A percentile compares a stretch with the other conserved stretches of the same genome.
Conservation (phyloP, 1,140 invertebrate genomes). For the Arctopsyche grandis region DNA sequence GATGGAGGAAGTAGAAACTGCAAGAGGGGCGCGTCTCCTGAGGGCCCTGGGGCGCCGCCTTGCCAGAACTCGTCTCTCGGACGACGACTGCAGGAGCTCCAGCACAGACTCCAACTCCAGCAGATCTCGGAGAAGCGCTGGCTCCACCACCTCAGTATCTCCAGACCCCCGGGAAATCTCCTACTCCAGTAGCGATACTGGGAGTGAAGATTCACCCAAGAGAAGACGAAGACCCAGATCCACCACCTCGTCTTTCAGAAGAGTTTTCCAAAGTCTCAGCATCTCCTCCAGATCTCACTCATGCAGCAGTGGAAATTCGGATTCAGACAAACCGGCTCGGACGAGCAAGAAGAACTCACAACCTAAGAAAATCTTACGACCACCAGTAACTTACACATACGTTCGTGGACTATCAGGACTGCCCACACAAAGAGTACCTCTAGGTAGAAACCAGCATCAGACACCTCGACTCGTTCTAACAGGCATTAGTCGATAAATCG, state of each 20-base stretch:
- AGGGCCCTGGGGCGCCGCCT: constrained; percentile 70
- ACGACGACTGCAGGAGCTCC: constrained; percentile 69
- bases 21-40: constrained; percentile 69
- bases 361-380: constrained; percentile 75
- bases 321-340: constrained; percentile 48
- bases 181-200: constrained; percentile 70
- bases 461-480: constrained; percentile 50
- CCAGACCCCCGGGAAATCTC: constrained; percentile 60
- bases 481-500: constrained; percentile 59
- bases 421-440: constrained; percentile 80
- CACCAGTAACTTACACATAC: constrained; percentile 81
- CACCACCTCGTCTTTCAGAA: constrained; percentile 73
- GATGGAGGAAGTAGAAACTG: constrained; percentile 62
- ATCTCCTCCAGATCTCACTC: constrained; percentile 72
- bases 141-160: constrained; percentile 59
- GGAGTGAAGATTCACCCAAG: constrained; percentile 66
- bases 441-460: constrained; percentile 57
- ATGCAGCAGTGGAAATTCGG: constrained; percentile 61
- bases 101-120: constrained; percentile 69
- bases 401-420: constrained; percentile 80
- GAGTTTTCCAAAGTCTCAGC: constrained; percentile 75
- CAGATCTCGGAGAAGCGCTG: constrained; percentile 62
- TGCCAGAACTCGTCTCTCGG: constrained; percentile 67
- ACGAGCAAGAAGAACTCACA: constrained; percentile 69
- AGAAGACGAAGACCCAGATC: constrained; percentile 70